phyloP scores from a whole-genome alignment of 2,797 vertebrate genomes.

The Tokudaia muenninki region DNA sequence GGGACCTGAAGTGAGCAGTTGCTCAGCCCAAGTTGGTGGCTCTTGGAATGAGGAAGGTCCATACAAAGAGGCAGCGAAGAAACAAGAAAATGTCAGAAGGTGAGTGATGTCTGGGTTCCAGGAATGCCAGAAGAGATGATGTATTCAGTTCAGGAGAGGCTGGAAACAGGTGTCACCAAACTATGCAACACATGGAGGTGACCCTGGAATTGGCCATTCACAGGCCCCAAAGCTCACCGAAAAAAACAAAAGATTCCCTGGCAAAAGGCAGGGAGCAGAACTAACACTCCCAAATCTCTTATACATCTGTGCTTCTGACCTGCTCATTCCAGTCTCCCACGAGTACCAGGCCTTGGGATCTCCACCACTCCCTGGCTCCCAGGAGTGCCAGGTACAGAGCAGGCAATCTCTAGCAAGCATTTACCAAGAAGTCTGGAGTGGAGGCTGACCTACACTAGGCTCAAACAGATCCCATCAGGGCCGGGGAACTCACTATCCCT shows the following conservation, averaged over 20 bases:
- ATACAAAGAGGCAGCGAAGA: background rate
- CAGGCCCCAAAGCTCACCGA: slow-evolving; percentile 2
- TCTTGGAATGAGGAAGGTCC: background rate
- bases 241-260: background rate
- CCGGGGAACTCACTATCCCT: background rate
- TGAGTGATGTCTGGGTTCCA: background rate
- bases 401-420: slow-evolving; percentile 21
- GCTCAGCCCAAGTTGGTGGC: background rate
- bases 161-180: background rate
- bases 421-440: slow-evolving; percentile 41
- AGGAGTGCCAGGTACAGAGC: background rate
- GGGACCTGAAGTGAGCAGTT: background rate
- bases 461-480: slow-evolving; percentile 4
- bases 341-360: background rate
- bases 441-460: background rate
- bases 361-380: background rate
- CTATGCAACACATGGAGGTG: background rate
- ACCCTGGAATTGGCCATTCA: background rate
- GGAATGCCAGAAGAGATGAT: background rate
- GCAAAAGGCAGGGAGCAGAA: background rate
- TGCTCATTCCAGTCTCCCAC: background rate
- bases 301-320: background rate
- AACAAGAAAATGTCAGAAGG: background rate
- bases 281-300: background rate
- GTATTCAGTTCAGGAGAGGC: background rate